A percentile compares a stretch with the other conserved stretches of the same genome.
Conservation (phyloP, 2,797 vertebrate species). For the Etheostoma nigrum region DNA sequence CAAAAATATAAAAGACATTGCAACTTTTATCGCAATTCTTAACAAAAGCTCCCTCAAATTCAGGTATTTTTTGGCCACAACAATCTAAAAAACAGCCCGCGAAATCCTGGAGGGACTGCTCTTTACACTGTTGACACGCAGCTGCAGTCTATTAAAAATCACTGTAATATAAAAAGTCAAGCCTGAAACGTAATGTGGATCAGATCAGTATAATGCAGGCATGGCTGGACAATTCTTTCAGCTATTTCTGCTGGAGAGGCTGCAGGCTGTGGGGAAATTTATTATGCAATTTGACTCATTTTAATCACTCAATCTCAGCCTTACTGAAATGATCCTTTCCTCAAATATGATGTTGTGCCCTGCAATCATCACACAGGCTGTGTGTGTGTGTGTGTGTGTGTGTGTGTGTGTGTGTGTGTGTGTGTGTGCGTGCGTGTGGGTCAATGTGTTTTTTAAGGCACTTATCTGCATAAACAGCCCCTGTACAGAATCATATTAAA, state of each 20-base stretch:
- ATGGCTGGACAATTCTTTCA: conserved; percentile 49
- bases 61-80: too few relatives aligned
- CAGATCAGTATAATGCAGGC: conserved; percentile 43
- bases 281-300: conserved; percentile 33
- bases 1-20: too few relatives aligned
- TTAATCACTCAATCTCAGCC: conserved; percentile 38
- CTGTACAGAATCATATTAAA: conserved; percentile 48
- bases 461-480: conserved; percentile 67
- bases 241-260: conserved; percentile 46
- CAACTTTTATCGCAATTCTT: too few relatives aligned
- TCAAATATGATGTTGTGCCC: conserved; percentile 35
- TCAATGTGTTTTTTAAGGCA: conserved; percentile 52
- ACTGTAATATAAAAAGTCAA: conserved; percentile 51
- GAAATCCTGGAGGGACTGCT: too few relatives aligned
- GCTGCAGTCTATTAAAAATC: conserved; percentile 54
- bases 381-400: conserved; percentile 20
- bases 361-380: conserved; percentile 31
- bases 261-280: conserved; percentile 32
- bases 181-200: conserved; percentile 40
- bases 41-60: too few relatives aligned
- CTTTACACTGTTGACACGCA: conserved; percentile 23
- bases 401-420: conserved; percentile 1
- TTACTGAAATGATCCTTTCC: conserved; percentile 34
- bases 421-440: conserved; percentile 23
- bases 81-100: too few relatives aligned